Base-by-base conservation (phyloP, 2,888 invertebrate species). In the Caenorhabditis angaria region DNA sequence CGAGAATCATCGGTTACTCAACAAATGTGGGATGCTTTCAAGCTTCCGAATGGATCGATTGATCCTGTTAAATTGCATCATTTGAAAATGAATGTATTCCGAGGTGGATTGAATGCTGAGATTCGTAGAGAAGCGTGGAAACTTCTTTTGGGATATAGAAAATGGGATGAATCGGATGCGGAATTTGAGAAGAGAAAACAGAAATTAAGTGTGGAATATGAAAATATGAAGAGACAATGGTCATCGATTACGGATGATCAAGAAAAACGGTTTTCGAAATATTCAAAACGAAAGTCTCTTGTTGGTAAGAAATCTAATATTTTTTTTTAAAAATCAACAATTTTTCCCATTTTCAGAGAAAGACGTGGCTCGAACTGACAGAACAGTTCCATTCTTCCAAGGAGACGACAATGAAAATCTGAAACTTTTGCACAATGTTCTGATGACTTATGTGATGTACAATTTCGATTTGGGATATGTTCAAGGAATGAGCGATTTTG, bases 361-460 rank as follows among this genome's bases (percentile, higher is more conserved):
- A 89, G 99, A 99, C 89, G 97, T 99, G 0, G 94, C 93, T 78
- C 91, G 99, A 80, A 97, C 97, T 0, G 97, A 99, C 88, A 91
- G 97, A 79, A 93, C 93, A 0, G 92, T 94, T 83, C 92, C 92
- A 8, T 97, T 93, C 89, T 99, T 92, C 88, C 92, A 94, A n/a
- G 97, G 96, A 0, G 95, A 95, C 75, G 92, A 94, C 82, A 97
- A 97, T 89, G 92, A 93, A 0, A 95, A 97, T 88, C 89, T 97
- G 61, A 90, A 91, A 66, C 91, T 93, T 18, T 89, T 99, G 2
- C 92, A 93, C 82, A 95, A 97, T 87, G 94, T 99, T 80, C 91
- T 99, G 2, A 94, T 97, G 94, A 97, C 97, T 0, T 99, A 97
- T 88, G 93, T 95, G 48, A 97, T 97, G 97, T 97, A 95, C 88